Conservation (phyloP, 2,113 vertebrate genomes). For the Peromyscus leucopus region DNA sequence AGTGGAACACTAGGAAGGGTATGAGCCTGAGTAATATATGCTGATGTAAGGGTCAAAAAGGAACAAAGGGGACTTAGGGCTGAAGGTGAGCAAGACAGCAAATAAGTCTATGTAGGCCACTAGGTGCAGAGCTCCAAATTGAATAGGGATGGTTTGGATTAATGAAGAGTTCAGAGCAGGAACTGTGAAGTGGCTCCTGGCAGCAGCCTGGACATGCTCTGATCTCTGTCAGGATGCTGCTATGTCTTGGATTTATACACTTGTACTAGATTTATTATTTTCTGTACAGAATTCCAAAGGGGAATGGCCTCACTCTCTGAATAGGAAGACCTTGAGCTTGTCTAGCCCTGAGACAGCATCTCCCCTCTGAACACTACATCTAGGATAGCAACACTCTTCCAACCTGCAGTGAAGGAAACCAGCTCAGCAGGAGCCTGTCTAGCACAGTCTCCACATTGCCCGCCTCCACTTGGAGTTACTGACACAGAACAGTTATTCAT, state of each 20-base stretch:
- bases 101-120: slow-evolving; percentile 50
- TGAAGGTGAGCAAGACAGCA: slow-evolving; percentile 71
- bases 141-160: slow-evolving; percentile 67
- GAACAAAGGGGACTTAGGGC: slow-evolving; percentile 49
- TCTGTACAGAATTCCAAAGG: slow-evolving; percentile 62
- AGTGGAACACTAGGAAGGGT: background rate
- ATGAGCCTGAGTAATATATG: slow-evolving; percentile 60
- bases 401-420: background rate
- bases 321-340: background rate
- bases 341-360: background rate
- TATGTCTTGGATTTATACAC: slow-evolving; percentile 68
- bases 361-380: background rate
- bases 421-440: background rate
- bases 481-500: background rate
- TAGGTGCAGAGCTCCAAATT: slow-evolving; percentile 74
- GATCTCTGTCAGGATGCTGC: slow-evolving; percentile 70
- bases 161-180: slow-evolving; percentile 58
- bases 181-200: slow-evolving; percentile 71
- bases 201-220: slow-evolving; percentile 44
- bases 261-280: slow-evolving; percentile 57
- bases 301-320: background rate
- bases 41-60: slow-evolving; percentile 75
- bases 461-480: background rate
- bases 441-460: background rate
- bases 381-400: background rate